Conservation (phyloP, 2,888 invertebrate species). For the Scaptodrosophila latifasciaeformis region DNA sequence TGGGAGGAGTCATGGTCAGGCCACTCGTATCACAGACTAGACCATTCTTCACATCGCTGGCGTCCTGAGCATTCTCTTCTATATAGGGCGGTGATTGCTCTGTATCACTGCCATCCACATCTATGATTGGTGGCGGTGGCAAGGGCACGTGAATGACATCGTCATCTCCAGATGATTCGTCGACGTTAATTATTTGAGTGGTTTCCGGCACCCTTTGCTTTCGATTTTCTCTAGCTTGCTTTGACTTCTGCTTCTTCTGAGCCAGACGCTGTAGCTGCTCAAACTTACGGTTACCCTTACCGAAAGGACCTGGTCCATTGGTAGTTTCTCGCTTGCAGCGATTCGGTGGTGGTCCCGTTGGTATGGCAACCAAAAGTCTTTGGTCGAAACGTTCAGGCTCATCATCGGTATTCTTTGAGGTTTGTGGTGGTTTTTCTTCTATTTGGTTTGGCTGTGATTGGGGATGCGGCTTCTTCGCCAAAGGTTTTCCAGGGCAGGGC, state of each 20-base stretch:
- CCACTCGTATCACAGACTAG: not conserved
- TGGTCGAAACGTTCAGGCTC: conserved; percentile 53
- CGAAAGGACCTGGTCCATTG: conserved; percentile 46
- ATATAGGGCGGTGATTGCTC: conserved; percentile 39
- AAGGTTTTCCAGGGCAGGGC: no score
- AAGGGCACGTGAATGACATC: conserved; percentile 69
- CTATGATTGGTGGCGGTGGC: conserved; percentile 63
- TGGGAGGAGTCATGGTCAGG: not conserved
- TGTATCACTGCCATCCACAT: conserved; percentile 68
- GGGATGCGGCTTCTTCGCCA: conserved; percentile 4
- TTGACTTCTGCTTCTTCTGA: conserved; percentile 64
- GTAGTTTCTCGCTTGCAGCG: conserved; percentile 18
- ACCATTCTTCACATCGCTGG: conserved; percentile 50
- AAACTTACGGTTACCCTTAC: conserved; percentile 58
- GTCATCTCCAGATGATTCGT: conserved; percentile 42
- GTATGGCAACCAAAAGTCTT: conserved; percentile 47
- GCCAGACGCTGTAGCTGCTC: conserved; percentile 55
- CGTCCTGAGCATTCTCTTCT: conserved; percentile 67
- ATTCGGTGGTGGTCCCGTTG: conserved; percentile 26
- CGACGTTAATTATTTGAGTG: conserved; percentile 49
- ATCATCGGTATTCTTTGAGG: conserved; percentile 16
- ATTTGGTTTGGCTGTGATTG: not conserved
- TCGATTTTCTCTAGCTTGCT: conserved; percentile 43
- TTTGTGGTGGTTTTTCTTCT: conserved; percentile 22
- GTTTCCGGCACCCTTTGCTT: conserved; percentile 11